phyloP scores from a whole-genome alignment of 2,888 invertebrate species.

The Nomada hirtipes region DNA sequence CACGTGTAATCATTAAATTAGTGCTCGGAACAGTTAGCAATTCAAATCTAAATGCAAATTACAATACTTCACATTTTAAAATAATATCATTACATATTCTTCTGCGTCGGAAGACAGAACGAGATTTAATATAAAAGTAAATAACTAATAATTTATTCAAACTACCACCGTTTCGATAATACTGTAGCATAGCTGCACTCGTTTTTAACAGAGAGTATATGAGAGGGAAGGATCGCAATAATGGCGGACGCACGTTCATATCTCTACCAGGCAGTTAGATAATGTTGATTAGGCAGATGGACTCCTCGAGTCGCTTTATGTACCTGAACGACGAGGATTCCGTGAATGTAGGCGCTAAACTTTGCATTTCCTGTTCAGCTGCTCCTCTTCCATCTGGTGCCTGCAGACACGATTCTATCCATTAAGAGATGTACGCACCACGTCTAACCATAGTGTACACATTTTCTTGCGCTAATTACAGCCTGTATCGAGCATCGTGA shows the following conservation, averaged over 20 bases:
- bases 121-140: too few species aligned
- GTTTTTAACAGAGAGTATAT: too few species aligned
- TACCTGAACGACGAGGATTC: constrained; percentile 42
- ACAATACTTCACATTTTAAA: too few species aligned
- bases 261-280: constrained; percentile 54
- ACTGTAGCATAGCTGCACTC: too few species aligned
- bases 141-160: too few species aligned
- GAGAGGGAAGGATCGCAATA: constrained; percentile 40
- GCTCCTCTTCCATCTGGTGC: constrained; percentile 18
- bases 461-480: constrained; percentile 46
- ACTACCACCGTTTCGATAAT: too few species aligned
- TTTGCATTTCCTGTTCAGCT: constrained; percentile 49
- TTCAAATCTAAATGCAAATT: too few species aligned
- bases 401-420: neutral
- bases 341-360: constrained; percentile 45
- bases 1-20: too few species aligned
- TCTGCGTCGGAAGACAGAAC: too few species aligned
- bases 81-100: too few species aligned
- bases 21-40: too few species aligned
- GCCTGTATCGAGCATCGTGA: constrained; percentile 33
- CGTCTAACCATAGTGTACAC: neutral
- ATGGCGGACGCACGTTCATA: constrained; percentile 57
- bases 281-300: constrained; percentile 64
- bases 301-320: constrained; percentile 54
- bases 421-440: constrained; percentile 9